These are phyloP conservation scores for Bombus fervidus DNA, from an alignment of 1,140 invertebrate genomes.

Conservation along the genomic window DNA sequence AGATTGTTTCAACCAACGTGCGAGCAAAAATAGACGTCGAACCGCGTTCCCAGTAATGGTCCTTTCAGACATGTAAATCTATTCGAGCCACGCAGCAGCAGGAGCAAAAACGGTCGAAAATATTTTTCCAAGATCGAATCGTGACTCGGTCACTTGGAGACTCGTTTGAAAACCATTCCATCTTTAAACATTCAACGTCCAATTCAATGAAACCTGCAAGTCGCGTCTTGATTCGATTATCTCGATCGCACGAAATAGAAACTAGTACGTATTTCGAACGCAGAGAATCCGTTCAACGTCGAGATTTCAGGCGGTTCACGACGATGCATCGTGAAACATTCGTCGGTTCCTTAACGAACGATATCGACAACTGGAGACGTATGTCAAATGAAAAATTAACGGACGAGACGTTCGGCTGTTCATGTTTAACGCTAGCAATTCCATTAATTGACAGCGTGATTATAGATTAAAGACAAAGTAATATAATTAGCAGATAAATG, in stretches of 20 bases:
- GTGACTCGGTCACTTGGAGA: neutral
- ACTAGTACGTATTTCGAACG: neutral
- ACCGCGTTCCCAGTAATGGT: constrained; percentile 46
- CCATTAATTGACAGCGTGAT: neutral
- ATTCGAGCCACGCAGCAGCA: constrained; percentile 47
- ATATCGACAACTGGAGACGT: constrained; percentile 16
- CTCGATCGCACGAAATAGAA: neutral
- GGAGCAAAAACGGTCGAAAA: constrained; percentile 20
- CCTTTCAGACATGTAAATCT: constrained; percentile 70
- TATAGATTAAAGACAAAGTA: neutral
- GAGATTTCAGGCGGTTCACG: too few relatives aligned
- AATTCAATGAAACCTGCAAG: neutral
- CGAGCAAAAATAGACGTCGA: constrained; percentile 42
- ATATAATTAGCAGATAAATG: neutral
- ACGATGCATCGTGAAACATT: neutral
- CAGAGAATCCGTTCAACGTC: neutral
- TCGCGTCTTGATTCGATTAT: neutral
- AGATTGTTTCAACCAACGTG: constrained; percentile 26
- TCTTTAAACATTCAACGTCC: neutral
- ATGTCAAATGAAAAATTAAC: neutral
- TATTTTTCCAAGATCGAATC: constrained; percentile 20
- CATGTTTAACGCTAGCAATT: neutral
- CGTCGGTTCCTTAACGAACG: neutral
- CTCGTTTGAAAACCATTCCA: neutral
- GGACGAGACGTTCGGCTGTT: neutral